Evolutionary conservation across 2,797 vertebrate species (phyloP).

Genomic region (Pantherophis alleghaniensis): DNA sequence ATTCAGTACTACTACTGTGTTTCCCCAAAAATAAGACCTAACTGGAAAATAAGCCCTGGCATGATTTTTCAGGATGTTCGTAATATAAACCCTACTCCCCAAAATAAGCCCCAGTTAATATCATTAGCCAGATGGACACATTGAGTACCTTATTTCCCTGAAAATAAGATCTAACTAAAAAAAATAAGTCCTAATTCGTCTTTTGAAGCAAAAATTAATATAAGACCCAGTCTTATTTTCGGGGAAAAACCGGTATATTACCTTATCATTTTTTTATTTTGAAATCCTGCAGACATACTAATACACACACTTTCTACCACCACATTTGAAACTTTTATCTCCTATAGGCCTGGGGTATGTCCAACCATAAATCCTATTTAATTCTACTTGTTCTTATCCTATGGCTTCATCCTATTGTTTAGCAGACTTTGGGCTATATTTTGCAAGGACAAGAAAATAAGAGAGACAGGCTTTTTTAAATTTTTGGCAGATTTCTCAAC

Average conservation of each 20-base stretch:
- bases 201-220: too few species aligned
- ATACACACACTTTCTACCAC: neutral
- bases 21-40: too few species aligned
- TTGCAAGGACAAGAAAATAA: neutral
- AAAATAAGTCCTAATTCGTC: too few species aligned
- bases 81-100: too few species aligned
- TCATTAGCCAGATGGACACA: too few species aligned
- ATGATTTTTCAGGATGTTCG: too few species aligned
- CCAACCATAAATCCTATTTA: neutral
- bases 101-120: too few species aligned
- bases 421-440: neutral
- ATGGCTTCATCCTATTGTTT: neutral
- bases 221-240: too few species aligned
- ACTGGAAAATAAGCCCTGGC: too few species aligned
- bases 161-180: too few species aligned
- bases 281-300: too few species aligned
- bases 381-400: neutral
- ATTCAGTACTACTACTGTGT: neutral
- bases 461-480: neutral
- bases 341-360: neutral
- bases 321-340: neutral
- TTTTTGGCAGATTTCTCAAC: neutral
- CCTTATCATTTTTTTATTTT: neutral
- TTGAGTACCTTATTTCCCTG: too few species aligned
- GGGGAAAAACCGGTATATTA: neutral